Base-by-base conservation (phyloP, 1,140 invertebrate genomes). In the Nixonia krombeini region DNA sequence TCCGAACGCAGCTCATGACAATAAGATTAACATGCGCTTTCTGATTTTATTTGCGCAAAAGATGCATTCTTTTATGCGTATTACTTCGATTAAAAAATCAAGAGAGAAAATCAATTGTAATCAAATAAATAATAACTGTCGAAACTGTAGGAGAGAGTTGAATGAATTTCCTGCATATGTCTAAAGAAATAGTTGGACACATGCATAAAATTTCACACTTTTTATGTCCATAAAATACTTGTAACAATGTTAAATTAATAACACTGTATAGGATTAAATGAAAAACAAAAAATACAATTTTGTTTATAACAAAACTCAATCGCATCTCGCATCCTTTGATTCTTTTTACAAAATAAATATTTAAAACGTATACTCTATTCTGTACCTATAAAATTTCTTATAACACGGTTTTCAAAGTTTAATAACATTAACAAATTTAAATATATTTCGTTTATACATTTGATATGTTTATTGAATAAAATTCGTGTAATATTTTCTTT, bases 221-320 rank as follows among this genome's bases (percentile, higher is more conserved):
- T 63, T 40, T 65, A 52, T 31, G 61, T 69, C 33, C 62, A 46
- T 58, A 18, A 46, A 57, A 63, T 65, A 59, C 31, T 62, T 69
- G 69, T 72, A 72, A 70, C 29, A 44, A 66, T 49, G 61, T 44
- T 70, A 66, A 72, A 69, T 28, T 56, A 73, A 63, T 40, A 55
- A 63, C 65, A 45, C 51, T 58, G 72, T 74, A 71, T 76, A 74
- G 49, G 47, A 74, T 64, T 67, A 50, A 61, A 62, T 58, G 13
- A 33, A 55, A 58, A 58, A 59, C 47, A 53, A 63, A 12, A 70
- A 72, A 75, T 70, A 77, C 64, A 71, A 70, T 68, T 74, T 73
- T 37, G 44, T 73, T 76, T 62, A 45, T 70, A 76, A 63, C 38
- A 57, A 75, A 53, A 33, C 44, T 51, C 16, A 41, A 25, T 17